Evolutionary conservation across 2,888 invertebrate genomes (phyloP), one percentile per base, ranked within the genome.

Genomic region (Augochlorella aurata): DNA sequence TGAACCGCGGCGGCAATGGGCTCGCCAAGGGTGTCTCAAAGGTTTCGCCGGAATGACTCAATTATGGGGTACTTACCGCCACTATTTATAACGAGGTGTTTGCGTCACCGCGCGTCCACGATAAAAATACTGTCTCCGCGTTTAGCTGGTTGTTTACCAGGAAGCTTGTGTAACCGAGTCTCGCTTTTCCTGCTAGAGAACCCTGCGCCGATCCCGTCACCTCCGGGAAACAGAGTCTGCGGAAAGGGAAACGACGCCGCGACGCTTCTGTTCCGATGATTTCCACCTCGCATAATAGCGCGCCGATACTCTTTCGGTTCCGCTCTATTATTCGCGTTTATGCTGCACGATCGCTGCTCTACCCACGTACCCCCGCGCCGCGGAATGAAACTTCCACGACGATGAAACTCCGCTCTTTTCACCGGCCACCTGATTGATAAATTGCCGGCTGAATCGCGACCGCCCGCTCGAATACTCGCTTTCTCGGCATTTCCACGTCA

Each of bases 21-120:
- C 61, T 52, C 44, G 58, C 58, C 61, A 79, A 74, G 70, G 73
- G 71, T 45, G 44, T 86, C 82, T 86, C 83, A 86, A 88, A 86
- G 88, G 80, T 81, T 88, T 84, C 74, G 66, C 45, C 70, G 63
- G 49, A 52, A 50, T 66, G 82, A 85, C 78, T 75, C 69, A 79
- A 74, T 79, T 81, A 63, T 44, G 65, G 73, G 18, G 49, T 68
- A 75, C 72, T 74, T 80, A 76, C 71, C 74, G 5, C 38, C 38
- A 79, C 67, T 73, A 83, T 52, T 68, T 76, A 74, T 69, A 78
- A 50, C 74, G 49, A 78, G 18, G 65, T 73, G 74, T 58, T 54
- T 45, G 72, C 71, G 81, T 80, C 70, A 72, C 52, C 18, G 24
- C n/a, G 29, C n/a, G 10, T 18, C 54, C 71, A 16, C 10, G 76